Evolutionary conservation across 2,113 vertebrate species (phyloP).

Genomic region (Phocoena phocoena): DNA sequence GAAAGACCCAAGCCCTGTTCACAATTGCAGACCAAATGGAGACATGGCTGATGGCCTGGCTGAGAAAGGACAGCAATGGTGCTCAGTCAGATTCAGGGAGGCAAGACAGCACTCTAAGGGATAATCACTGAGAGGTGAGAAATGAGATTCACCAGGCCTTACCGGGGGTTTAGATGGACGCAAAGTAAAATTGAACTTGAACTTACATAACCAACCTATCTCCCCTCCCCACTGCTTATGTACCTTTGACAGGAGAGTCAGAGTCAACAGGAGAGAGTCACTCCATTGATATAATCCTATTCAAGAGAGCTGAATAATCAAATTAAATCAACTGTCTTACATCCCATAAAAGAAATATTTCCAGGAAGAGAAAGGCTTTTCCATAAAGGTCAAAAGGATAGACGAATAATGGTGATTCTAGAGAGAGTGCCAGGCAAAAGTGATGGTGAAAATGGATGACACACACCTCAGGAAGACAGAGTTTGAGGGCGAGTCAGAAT

Average conservation of each 20-base stretch:
- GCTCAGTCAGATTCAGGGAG: not conserved
- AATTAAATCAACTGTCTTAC: not conserved
- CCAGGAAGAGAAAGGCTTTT: not conserved
- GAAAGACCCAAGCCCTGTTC: not conserved
- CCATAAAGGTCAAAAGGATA: not conserved
- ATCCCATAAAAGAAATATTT: not conserved
- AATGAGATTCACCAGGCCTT: not conserved
- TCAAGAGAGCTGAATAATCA: not conserved
- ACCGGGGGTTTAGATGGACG: not conserved
- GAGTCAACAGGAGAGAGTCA: not conserved
- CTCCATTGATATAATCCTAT: not conserved
- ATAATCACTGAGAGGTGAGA: not conserved
- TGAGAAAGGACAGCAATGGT: not conserved
- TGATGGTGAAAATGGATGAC: not conserved
- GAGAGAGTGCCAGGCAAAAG: not conserved
- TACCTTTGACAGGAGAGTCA: not conserved
- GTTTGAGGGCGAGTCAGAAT: not conserved
- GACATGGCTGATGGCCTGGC: not conserved
- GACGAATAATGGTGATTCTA: not conserved
- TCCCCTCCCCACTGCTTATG: not conserved
- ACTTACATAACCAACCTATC: not conserved
- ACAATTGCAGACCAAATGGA: not conserved
- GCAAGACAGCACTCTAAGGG: not conserved
- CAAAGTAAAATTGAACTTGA: not conserved
- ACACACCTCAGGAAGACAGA: not conserved